Base-by-base conservation (phyloP, 2,797 vertebrate species). In the Sparus aurata region DNA sequence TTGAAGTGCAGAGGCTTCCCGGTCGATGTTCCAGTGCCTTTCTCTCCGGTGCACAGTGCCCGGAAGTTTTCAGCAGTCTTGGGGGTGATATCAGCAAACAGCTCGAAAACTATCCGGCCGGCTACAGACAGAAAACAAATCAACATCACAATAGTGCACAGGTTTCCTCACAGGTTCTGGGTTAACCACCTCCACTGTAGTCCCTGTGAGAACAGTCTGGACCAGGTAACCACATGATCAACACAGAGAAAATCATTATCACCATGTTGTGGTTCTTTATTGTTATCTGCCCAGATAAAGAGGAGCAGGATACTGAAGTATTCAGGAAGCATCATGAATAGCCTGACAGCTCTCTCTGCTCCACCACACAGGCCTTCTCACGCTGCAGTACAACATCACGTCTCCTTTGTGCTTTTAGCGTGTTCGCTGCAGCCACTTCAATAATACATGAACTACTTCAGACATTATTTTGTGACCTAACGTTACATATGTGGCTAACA, bases 21-120 rank as follows among this genome's bases (percentile, higher is more conserved):
- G 3, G 98, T 99, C 1, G 95, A 95, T 64, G 93, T 61, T 9
- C 98, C 98, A 3, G 61, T 92, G 78, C 97, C 98, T 84, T 99
- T 98, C 91, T 99, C 98, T 49, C 98, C 98, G 0, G 98, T 99
- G 93, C 98, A 99, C 20, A 99, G 92, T 0, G 97, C 97, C 81
- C 97, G 96, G 86, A 99, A 99, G 91, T 99, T 99, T 85, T 99
- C 98, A 6, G 97, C 98, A 4, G 97, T 99, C 94, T 97, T 99
- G 18, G 98, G 97, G 66, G 97, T 96, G 77, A 98, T 46, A 3
- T 99, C 98, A 60, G 96, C 96, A 90, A 99, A 99, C 68, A 99
- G 93, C 90, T 99, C 98, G 45, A 99, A 86, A 68, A 99, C 95
- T 63, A 99, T 92, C 2, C 97, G 95, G 46, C 98, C 98, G 75